Conservation (phyloP, 2,888 invertebrate genomes). For the Creontiades dilutus region DNA sequence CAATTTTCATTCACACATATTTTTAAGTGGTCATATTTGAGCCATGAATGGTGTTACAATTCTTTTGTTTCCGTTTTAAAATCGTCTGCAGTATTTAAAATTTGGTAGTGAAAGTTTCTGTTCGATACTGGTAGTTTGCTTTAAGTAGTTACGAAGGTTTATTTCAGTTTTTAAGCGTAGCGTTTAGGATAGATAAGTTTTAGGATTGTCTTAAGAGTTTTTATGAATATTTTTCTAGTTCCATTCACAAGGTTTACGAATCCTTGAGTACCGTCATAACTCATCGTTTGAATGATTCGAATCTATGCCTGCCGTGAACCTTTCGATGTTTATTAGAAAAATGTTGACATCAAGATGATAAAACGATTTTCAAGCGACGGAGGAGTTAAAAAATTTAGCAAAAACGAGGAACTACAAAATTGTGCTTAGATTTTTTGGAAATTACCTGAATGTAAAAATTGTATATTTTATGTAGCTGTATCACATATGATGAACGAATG, state of each 20-base stretch:
- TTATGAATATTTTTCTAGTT: slow-evolving; percentile 27
- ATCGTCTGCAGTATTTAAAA: too few species aligned
- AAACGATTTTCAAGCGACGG: background rate
- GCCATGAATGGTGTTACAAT: too few species aligned
- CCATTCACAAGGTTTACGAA: background rate
- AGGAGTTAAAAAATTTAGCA: slow-evolving; percentile 1
- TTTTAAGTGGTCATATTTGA: too few species aligned
- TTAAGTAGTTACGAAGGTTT: slow-evolving; percentile 6
- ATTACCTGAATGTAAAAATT: slow-evolving; percentile 55
- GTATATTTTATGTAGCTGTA: slow-evolving; percentile 58
- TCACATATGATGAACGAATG: background rate
- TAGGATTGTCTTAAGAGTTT: slow-evolving; percentile 6
- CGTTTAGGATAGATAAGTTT: background rate
- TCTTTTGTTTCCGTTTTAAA: too few species aligned
- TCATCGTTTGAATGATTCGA: slow-evolving; percentile 20
- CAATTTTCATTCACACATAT: too few species aligned
- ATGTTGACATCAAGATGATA: background rate
- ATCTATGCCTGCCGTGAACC: background rate
- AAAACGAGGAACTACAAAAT: background rate
- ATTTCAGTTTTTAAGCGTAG: background rate
- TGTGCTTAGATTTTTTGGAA: background rate
- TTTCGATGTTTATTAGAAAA: background rate
- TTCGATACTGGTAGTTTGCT: slow-evolving; percentile 19
- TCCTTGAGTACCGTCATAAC: slow-evolving; percentile 21
- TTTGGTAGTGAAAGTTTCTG: background rate